Base-by-base conservation (phyloP, 2,888 invertebrate species). In the Xestia rhomboidea region DNA sequence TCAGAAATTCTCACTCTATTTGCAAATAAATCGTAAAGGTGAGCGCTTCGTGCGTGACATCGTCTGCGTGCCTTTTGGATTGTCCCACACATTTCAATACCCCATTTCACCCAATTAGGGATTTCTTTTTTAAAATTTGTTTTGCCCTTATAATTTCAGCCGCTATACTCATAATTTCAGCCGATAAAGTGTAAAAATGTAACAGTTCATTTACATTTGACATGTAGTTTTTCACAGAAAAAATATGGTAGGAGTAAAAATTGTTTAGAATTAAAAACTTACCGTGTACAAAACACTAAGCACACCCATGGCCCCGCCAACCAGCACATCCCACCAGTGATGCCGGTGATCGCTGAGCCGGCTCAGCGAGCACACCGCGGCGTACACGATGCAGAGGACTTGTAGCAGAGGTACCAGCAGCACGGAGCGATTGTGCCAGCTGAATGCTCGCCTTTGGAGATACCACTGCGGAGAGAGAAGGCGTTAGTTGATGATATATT, bases 251-350 rank as follows among this genome's bases (percentile, higher is more conserved):
- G 11, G 11, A 11, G 11, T 10, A 41, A 27, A 68, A 69, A 24
- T 4, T 24, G 8, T 13, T 15, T 34, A 21, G 10, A 15, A 2
- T 27, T 15, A 21, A 34, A 34, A 44, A 88, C 96, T 94, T 88
- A 98, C 97, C 88, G 97, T 97, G 89, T 98, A 97, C 27, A 97
- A 83, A 44, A 97, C 97, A 77, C 97, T 97, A 34, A 96, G 85
- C 0, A 97, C 81, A 0, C 98, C 98, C 89, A 98, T 93, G 0
- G 95, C 73, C 0, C 95, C 95, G 0, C 98, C 98, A 44, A 97
- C 97, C 1, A 98, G 93, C 0, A 98, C 98, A 90, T 98, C 98
- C 98, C 98, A 98, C 98, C 98, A 98, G 92, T 98, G 98, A 92
- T 98, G 98, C 41, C 98, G 95, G 91, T 97, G 97, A 92, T 98